These are phyloP conservation scores for Leucophenga maculata DNA, from an alignment of 2,888 invertebrate species.

Conservation along the genomic window DNA sequence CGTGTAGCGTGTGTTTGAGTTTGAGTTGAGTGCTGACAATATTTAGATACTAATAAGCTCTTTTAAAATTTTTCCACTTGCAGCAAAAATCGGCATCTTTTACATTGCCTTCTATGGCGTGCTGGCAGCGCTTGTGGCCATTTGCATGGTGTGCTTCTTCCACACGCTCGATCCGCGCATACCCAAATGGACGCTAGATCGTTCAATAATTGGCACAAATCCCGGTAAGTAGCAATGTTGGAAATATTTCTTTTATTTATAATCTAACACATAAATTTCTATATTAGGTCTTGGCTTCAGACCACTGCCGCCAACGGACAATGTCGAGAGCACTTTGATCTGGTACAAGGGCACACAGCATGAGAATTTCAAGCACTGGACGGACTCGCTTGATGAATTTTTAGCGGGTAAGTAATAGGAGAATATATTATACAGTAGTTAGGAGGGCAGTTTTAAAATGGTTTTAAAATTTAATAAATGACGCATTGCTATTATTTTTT, in stretches of 20 bases:
- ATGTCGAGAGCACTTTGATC: conserved; percentile 95
- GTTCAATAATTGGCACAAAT: conserved; percentile 93
- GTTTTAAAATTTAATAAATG: too few species aligned
- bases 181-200: conserved; percentile 90
- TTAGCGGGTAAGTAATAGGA: conserved; percentile 79
- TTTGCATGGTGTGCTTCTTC: conserved; percentile 95
- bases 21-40: background rate
- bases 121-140: conserved; percentile 91
- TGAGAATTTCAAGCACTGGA: conserved; percentile 86
- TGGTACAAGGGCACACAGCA: conserved; percentile 90
- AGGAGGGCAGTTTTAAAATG: too few species aligned
- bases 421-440: too few species aligned
- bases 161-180: conserved; percentile 90
- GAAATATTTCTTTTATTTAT: background rate
- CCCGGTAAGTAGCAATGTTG: conserved; percentile 75
- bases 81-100: conserved; percentile 95
- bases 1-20: conserved; percentile 20
- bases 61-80: conserved; percentile 54
- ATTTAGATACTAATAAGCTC: background rate
- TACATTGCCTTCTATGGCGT: conserved; percentile 95
- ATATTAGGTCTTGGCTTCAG: conserved; percentile 86
- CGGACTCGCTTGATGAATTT: conserved; percentile 81
- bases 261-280: conserved; percentile 47
- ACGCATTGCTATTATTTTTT: too few species aligned
- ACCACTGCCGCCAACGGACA: conserved; percentile 88